A percentile compares a stretch with the other conserved stretches of the same genome.
phyloP scores from a whole-genome alignment of 2,797 vertebrate species.

The Helicolenus hilgendorfi region DNA sequence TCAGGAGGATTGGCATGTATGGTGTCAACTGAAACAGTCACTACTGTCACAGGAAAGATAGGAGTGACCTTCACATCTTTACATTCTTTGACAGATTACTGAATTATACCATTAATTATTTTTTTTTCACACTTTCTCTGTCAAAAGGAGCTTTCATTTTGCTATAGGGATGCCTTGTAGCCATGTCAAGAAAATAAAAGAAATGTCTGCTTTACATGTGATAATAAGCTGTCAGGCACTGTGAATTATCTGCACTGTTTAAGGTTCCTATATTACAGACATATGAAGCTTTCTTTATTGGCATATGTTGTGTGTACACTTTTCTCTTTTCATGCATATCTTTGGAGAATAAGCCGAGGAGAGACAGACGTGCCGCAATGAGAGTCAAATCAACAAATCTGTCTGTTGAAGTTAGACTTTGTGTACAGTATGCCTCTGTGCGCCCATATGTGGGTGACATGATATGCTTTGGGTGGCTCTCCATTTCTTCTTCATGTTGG shows the following conservation, averaged over 20 bases:
- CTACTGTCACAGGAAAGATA: background rate
- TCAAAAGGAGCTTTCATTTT: background rate
- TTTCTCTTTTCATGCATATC: slow-evolving; percentile 41
- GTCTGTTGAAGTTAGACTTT: slow-evolving; percentile 48
- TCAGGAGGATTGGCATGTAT: too few relatives aligned
- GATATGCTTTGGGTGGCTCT: slow-evolving; percentile 32
- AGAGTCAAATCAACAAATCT: slow-evolving; percentile 61
- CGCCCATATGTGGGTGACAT: slow-evolving; percentile 18
- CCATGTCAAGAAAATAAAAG: background rate
- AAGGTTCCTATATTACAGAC: slow-evolving; percentile 32
- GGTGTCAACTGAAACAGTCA: slow-evolving; percentile 15
- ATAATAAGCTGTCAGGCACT: slow-evolving; percentile 40
- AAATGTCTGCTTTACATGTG: slow-evolving; percentile 5
- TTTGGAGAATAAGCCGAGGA: slow-evolving; percentile 66
- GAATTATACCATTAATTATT: slow-evolving; percentile 16
- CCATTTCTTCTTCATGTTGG: slow-evolving; percentile 37
- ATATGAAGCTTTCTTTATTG: slow-evolving; percentile 28
- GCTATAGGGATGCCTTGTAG: background rate
- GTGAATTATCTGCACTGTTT: slow-evolving; percentile 41
- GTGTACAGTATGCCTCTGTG: slow-evolving; percentile 9
- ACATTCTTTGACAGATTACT: background rate
- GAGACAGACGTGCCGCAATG: slow-evolving; percentile 30
- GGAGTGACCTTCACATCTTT: slow-evolving; percentile 13
- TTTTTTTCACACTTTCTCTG: background rate
- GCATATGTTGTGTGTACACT: background rate